These are phyloP conservation scores for Emydura subglobosa DNA, from an alignment of 2,113 vertebrate genomes.

Conservation along the genomic window DNA sequence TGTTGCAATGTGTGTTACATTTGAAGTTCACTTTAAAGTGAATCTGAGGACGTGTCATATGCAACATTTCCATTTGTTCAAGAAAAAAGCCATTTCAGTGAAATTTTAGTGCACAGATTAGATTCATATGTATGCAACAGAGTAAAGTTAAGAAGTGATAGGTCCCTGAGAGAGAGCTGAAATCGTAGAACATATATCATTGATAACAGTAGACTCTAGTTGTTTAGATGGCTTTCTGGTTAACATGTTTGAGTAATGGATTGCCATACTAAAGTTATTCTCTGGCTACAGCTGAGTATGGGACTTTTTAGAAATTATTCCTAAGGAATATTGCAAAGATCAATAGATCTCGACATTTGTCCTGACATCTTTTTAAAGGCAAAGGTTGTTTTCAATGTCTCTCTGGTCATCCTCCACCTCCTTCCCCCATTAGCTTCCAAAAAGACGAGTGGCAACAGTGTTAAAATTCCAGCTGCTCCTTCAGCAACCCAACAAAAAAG, in stretches of 20 bases:
- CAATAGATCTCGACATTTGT: slow-evolving; percentile 9
- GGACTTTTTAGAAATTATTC: slow-evolving; percentile 37
- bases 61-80: neutral
- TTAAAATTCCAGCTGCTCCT: neutral
- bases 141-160: neutral
- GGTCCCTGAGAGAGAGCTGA: neutral
- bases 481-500: slow-evolving; percentile 4
- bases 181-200: neutral
- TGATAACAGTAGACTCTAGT: neutral
- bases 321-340: slow-evolving; percentile 19
- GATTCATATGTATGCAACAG: neutral
- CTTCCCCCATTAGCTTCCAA: slow-evolving; percentile 3
- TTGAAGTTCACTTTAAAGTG: neutral
- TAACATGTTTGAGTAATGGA: neutral
- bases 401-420: neutral
- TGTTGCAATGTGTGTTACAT: neutral
- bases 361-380: neutral
- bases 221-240: neutral
- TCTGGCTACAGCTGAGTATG: neutral
- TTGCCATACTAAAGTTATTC: neutral
- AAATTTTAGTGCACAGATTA: neutral
- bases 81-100: neutral
- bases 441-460: neutral
- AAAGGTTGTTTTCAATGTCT: neutral
- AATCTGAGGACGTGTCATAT: neutral